A percentile compares a stretch with the other conserved stretches of the same genome.
These are phyloP conservation scores for Desmodus rotundus DNA, from an alignment of 2,113 vertebrate genomes.

Conservation along the genomic window DNA sequence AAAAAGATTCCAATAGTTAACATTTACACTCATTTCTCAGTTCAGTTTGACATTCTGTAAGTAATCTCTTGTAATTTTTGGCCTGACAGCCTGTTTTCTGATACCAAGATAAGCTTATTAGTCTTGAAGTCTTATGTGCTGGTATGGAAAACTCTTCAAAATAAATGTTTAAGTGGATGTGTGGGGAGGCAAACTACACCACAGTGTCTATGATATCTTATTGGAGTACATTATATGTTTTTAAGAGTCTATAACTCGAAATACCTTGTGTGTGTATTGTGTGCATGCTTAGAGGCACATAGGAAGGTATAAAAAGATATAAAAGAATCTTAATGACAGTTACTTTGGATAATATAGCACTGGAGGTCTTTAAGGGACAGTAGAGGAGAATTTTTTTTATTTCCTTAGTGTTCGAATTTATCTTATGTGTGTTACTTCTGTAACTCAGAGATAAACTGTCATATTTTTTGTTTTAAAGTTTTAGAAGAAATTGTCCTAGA, in stretches of 20 bases:
- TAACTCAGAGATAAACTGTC: conserved; percentile 5
- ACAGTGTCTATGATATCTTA: neutral
- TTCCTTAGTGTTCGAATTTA: conserved; percentile 1
- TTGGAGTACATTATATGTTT: neutral
- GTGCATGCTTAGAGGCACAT: neutral
- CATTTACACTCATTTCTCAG: neutral
- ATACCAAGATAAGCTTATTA: neutral
- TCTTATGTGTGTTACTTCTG: neutral
- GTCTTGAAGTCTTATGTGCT: neutral
- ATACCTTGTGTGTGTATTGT: neutral
- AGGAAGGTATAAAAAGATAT: neutral
- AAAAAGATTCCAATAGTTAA: neutral
- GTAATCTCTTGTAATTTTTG: neutral
- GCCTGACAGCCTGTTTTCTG: conserved; percentile 11
- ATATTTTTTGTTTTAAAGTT: neutral
- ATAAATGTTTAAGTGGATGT: neutral
- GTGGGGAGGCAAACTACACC: neutral
- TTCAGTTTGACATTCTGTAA: conserved; percentile 1
- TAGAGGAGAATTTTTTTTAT: neutral
- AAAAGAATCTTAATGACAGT: neutral
- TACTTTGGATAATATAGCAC: neutral
- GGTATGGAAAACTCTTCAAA: neutral
- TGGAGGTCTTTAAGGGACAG: neutral
- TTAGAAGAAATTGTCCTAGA: neutral
- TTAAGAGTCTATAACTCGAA: neutral